These are phyloP conservation scores for Drosophila multiciliata DNA, from an alignment of 2,888 invertebrate genomes.

Conservation along the genomic window DNA sequence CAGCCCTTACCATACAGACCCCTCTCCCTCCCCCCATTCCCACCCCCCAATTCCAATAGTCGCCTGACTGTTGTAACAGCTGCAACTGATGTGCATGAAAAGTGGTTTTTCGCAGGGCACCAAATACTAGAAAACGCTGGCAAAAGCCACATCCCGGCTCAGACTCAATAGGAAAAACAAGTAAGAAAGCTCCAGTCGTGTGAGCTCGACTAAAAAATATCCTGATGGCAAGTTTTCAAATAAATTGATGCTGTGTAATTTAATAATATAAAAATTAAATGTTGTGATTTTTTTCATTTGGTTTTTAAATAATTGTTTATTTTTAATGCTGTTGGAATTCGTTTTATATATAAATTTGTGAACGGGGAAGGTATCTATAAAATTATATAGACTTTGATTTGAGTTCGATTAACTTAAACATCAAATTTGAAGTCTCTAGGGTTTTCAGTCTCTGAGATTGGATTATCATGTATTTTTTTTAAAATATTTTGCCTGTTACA, in stretches of 20 bases:
- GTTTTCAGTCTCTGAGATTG: background rate
- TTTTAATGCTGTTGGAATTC: no score
- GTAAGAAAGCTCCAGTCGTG: background rate
- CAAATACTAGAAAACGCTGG: conserved; percentile 43
- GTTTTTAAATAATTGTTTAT: no score
- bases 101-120: conserved; percentile 73
- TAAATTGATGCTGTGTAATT: background rate
- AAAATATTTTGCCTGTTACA: background rate
- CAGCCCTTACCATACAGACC: background rate
- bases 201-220: background rate
- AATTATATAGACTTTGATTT: no score
- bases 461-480: no score
- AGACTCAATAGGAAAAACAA: background rate
- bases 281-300: no score
- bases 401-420: no score
- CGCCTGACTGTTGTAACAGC: conserved; percentile 62
- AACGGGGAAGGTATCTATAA: no score
- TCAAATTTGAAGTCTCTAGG: background rate
- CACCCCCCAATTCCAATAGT: background rate
- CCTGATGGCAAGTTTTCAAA: background rate
- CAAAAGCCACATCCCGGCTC: background rate
- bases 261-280: background rate
- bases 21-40: no score
- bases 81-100: conserved; percentile 81
- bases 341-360: no score